These are phyloP conservation scores for Timandra comae DNA, from an alignment of 2,888 invertebrate species.

Conservation along the genomic window DNA sequence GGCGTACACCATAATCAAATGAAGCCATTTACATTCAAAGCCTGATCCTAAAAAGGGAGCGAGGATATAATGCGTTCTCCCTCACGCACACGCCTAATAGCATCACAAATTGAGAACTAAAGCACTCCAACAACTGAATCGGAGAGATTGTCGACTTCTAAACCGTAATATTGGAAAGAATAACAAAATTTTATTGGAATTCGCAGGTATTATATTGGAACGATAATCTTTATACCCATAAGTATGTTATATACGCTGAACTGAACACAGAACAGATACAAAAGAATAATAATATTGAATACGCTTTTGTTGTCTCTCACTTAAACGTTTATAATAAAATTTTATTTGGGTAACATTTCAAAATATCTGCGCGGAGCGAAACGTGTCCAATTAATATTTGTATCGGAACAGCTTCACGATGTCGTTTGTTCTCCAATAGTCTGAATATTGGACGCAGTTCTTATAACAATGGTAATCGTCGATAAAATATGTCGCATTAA, in stretches of 20 bases:
- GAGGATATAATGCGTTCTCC: slow-evolving; percentile 40
- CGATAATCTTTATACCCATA: slow-evolving; percentile 43
- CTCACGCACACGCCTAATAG: slow-evolving; percentile 59
- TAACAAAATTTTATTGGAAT: slow-evolving; percentile 62
- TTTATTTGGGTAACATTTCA: slow-evolving; percentile 2
- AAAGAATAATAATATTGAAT: slow-evolving; percentile 24
- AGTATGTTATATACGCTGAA: too few relatives aligned
- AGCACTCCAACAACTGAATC: slow-evolving; percentile 48
- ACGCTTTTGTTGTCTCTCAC: slow-evolving; percentile 6
- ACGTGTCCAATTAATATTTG: too few relatives aligned
- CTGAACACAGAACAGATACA: slow-evolving; percentile 18
- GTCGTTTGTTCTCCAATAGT: too few relatives aligned
- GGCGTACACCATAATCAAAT: slow-evolving; percentile 65
- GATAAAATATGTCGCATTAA: too few relatives aligned
- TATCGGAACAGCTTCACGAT: too few relatives aligned
- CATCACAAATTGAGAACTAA: slow-evolving; percentile 64
- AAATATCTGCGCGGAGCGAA: too few relatives aligned
- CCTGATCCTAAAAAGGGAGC: slow-evolving; percentile 43
- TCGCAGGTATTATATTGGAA: slow-evolving; percentile 39
- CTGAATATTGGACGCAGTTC: too few relatives aligned
- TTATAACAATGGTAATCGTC: too few relatives aligned
- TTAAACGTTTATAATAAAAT: slow-evolving; percentile 4
- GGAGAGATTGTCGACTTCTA: slow-evolving; percentile 44
- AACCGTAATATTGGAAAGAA: slow-evolving; percentile 46
- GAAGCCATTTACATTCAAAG: slow-evolving; percentile 71